phyloP scores from a whole-genome alignment of 2,113 vertebrate genomes.

The Brienomyrus brachyistius region DNA sequence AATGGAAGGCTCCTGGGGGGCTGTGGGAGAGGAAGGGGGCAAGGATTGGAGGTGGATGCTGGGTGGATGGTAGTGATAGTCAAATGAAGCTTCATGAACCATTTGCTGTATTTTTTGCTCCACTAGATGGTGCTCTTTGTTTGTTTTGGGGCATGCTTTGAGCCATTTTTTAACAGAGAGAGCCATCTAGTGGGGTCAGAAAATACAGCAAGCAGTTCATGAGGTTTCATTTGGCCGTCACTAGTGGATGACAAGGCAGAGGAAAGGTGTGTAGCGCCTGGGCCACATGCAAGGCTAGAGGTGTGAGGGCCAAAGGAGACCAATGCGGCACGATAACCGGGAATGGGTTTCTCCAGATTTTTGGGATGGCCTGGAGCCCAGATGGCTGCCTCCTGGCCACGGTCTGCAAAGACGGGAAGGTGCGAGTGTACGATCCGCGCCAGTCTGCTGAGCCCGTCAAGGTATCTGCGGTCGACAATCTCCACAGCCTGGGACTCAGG shows the following conservation, averaged over 20 bases:
- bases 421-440: slow-evolving; percentile 82
- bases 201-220: background rate
- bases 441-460: slow-evolving; percentile 61
- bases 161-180: background rate
- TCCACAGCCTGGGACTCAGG: background rate
- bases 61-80: background rate
- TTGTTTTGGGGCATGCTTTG: background rate
- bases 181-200: background rate
- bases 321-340: background rate
- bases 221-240: background rate
- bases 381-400: slow-evolving; percentile 80
- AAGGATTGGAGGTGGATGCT: background rate
- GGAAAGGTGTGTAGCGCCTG: background rate
- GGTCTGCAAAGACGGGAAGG: slow-evolving; percentile 76
- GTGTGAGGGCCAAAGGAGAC: background rate
- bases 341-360: slow-evolving; percentile 64
- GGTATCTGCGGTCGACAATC: slow-evolving; percentile 50
- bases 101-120: background rate
- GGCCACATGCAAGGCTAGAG: background rate
- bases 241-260: background rate
- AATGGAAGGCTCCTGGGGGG: background rate
- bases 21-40: background rate
- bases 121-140: background rate
- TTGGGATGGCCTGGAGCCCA: slow-evolving; percentile 85
- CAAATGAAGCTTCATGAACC: background rate